Conservation (phyloP, 2,888 invertebrate genomes). For the Netelia melanura region DNA sequence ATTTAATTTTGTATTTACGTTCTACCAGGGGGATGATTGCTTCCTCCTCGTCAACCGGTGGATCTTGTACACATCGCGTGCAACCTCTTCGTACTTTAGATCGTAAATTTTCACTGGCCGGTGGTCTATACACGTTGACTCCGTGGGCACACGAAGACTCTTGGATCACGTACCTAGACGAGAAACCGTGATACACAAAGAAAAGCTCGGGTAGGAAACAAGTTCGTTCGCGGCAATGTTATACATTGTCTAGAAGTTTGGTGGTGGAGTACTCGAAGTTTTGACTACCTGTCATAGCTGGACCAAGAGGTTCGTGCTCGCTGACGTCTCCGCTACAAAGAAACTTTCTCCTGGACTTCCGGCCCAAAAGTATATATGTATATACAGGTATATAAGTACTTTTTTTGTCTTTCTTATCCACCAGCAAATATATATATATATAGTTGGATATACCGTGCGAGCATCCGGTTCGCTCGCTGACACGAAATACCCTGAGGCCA, state of each 20-base stretch:
- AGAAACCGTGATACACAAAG: neutral
- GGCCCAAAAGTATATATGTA: neutral
- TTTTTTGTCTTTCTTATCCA: slow-evolving; percentile 6
- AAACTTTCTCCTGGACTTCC: slow-evolving; percentile 53
- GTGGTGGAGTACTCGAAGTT: slow-evolving; percentile 54
- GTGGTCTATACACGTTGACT: neutral
- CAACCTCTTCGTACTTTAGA: neutral
- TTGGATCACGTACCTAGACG: neutral
- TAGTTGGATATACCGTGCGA: slow-evolving; percentile 12
- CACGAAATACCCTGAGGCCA: slow-evolving; percentile 46
- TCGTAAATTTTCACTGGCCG: neutral
- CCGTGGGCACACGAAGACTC: neutral
- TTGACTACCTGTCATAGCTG: slow-evolving; percentile 60
- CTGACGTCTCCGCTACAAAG: slow-evolving; percentile 28
- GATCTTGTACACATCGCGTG: neutral
- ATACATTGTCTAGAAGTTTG: slow-evolving; percentile 60
- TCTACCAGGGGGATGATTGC: neutral
- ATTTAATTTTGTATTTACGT: neutral
- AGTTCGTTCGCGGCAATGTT: slow-evolving; percentile 19
- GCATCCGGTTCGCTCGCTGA: slow-evolving; percentile 47
- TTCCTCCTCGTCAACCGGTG: slow-evolving; percentile 11
- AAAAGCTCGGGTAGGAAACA: slow-evolving; percentile 39
- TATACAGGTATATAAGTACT: slow-evolving; percentile 22
- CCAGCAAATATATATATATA: slow-evolving; percentile 1
- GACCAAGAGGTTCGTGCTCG: slow-evolving; percentile 4